Base-by-base conservation (phyloP, 1,140 invertebrate genomes). In the Drosophila truncata region DNA sequence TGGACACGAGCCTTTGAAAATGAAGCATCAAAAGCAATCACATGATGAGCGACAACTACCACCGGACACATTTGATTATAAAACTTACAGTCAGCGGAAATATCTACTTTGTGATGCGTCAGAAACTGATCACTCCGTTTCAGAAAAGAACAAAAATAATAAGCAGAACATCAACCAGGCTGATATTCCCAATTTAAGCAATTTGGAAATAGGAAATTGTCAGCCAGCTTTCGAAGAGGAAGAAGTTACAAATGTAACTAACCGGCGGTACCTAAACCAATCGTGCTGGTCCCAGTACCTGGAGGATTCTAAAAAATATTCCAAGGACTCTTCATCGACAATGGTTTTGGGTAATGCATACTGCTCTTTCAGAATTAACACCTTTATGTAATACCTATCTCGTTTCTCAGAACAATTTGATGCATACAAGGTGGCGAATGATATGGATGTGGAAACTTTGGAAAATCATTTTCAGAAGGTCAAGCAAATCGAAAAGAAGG, bases 61-160 rank as follows among this genome's bases (percentile, higher is more conserved):
- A 72, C 69, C 66, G 23, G 69, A 72, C 44, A 72, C 67, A n/a
- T 72, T 72, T 25, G 69, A 72, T 25, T 72, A 72, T 41, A 72
- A 72, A 46, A 72, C 54, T 9, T 72, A 39, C 35, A 60, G 23
- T 23, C 69, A 72, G 70, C 67, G 29, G 25, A 72, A 72, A 59
- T 59, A 49, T 33, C 14, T 49, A 2, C 33, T 49, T 25, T 29
- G 64, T 23, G 67, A 72, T 33, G 8, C 66, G 14, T 44, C 52
- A 14, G 66, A 72, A 35, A 41, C 5, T 23, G 72, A 41, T 59
- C 37, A 37, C 7, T 54, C 65, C 3, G 33, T 33, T 41, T 33
- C 35, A 2, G 66, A 72, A 29, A 72, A 50, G 18, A 59, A 49
- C 37, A 72, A 72, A 29, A 59, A 41, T 37, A 65, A 67, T 23